Conservation (phyloP, 2,797 vertebrate genomes). For the Gambusia yucatana region DNA sequence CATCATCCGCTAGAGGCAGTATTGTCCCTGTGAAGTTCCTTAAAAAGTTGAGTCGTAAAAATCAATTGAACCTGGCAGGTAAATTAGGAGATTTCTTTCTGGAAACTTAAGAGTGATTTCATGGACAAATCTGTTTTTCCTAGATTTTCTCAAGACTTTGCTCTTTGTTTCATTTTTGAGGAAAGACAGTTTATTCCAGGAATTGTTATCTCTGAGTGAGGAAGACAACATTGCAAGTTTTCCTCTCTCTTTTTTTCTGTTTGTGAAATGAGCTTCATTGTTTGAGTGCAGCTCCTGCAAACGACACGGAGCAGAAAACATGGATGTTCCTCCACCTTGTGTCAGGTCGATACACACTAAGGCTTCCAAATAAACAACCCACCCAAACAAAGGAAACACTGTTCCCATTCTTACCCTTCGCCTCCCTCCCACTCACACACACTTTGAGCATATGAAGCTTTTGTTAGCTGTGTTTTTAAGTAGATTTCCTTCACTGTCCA, state of each 20-base stretch:
- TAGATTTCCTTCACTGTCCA: conserved; percentile 85
- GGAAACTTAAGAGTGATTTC: conserved; percentile 4
- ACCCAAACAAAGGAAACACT: conserved; percentile 82
- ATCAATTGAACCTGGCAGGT: conserved; percentile 29
- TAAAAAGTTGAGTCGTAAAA: conserved; percentile 21
- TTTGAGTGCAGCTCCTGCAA: conserved; percentile 49
- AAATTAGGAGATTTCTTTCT: conserved; percentile 2
- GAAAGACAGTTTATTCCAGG: conserved; percentile 39
- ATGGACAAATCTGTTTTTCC: conserved; percentile 4
- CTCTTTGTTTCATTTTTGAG: conserved; percentile 3
- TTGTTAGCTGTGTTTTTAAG: conserved; percentile 80
- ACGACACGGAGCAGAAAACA: conserved; percentile 57
- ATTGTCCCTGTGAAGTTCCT: conserved; percentile 17
- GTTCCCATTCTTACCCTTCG: conserved; percentile 32
- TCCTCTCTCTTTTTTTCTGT: conserved; percentile 34
- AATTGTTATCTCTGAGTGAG: conserved; percentile 46
- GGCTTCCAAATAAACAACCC: conserved; percentile 78
- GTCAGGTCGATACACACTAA: conserved; percentile 63
- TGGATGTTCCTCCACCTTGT: conserved; percentile 73
- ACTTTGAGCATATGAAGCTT: conserved; percentile 63
- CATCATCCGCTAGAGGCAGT: conserved; percentile 53
- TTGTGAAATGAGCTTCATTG: conserved; percentile 45
- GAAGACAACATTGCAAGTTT: conserved; percentile 51
- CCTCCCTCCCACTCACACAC: conserved; percentile 34
- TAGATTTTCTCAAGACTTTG: conserved; percentile 10